Conservation (phyloP, 1,140 invertebrate genomes). For the Sitodiplosis mosellana region DNA sequence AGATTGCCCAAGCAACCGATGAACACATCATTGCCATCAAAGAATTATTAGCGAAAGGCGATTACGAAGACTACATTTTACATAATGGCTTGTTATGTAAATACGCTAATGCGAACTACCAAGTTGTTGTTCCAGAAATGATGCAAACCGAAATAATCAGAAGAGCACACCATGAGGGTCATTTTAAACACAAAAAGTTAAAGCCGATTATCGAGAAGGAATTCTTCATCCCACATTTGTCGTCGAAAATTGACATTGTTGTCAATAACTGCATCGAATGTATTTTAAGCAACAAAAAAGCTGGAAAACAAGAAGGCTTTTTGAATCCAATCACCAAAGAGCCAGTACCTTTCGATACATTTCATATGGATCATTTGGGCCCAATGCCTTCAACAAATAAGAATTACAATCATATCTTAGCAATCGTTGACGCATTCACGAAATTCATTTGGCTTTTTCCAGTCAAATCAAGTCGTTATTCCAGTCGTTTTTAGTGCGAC, state of each 20-base stretch:
- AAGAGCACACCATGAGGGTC: not conserved
- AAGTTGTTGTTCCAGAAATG: not conserved
- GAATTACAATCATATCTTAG: constrained; percentile 15
- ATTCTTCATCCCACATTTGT: not conserved
- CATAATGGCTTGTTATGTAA: too few relatives aligned
- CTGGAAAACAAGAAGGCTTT: constrained; percentile 4
- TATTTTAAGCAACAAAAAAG: not conserved
- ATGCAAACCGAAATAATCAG: not conserved
- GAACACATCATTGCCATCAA: too few relatives aligned
- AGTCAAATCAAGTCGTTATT: constrained; percentile 9
- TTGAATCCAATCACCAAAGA: constrained; percentile 1
- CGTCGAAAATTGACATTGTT: not conserved
- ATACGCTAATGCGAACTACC: too few relatives aligned
- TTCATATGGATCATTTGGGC: constrained; percentile 1
- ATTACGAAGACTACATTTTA: too few relatives aligned
- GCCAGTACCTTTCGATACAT: not conserved
- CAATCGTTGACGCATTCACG: constrained; percentile 13
- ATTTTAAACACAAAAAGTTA: not conserved
- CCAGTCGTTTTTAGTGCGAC: too few relatives aligned
- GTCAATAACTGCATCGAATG: not conserved
- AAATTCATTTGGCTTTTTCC: constrained; percentile 16
- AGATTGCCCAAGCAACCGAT: too few relatives aligned
- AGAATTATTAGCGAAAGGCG: too few relatives aligned
- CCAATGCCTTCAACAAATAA: constrained; percentile 1
- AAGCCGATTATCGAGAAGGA: not conserved